Evolutionary conservation across 2,113 vertebrate species (phyloP), one percentile per base, ranked within the genome.

Genomic region (Benitochromis conjunctus): DNA sequence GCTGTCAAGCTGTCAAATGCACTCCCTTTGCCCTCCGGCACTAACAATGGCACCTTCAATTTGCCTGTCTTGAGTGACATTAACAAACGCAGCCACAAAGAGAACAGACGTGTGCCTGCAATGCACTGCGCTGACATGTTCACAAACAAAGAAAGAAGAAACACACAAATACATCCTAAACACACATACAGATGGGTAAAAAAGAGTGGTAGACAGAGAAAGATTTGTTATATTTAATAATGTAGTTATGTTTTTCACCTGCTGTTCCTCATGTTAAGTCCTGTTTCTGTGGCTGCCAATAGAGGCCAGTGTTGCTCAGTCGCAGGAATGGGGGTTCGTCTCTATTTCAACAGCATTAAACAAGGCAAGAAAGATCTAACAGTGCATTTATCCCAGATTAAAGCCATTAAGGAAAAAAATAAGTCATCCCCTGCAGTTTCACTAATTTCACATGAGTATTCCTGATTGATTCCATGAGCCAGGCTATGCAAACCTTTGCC

Each of bases 11-110:
- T 94, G 95, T 94, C 93, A 64, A 90, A 92, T 94, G 78, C 90
- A 86, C 86, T 93, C 91, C 89, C 36, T 71, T 85, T 93, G 94
- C 92, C 92, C 94, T 88, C 89, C 79, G 83, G 90, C 88, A 62
- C 86, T 53, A 89, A 94, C 92, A 95, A 96, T 94, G 92, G 93
- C 93, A 94, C 93, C 91, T 94, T 92, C 91, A 92, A 86, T 94
- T 94, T 91, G 92, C 87, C 84, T 94, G 94, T 92, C 80, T 89
- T 92, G 91, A 92, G 85, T 93, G 92, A 92, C 93, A 85, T 92
- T 92, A 91, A 91, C 83, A 93, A 91, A 91, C 89, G 58, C 69
- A 83, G 84, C 84, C 76, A 74, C 88, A 90, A 93, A 93, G 86
- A 89, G 89, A 93, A 81, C 87, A 91, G 83, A 85, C 81, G 19